phyloP scores from a whole-genome alignment of 1,140 invertebrate species.

The Panagrolaimus sp. region DNA sequence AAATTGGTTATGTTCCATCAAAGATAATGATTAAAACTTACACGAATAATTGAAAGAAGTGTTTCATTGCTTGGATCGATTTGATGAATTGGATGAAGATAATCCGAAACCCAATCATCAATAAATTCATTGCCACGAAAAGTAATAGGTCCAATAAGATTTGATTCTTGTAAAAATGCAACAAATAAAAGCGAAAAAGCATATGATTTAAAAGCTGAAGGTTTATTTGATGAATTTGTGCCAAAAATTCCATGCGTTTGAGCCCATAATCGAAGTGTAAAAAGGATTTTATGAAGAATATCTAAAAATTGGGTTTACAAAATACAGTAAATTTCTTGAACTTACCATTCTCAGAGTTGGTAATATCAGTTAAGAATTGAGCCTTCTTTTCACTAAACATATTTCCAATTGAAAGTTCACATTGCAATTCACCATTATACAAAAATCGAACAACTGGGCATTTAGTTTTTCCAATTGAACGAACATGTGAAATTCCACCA shows the following conservation, averaged over 20 bases:
- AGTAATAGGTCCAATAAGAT: constrained; percentile 19
- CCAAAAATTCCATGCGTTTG: constrained; percentile 26
- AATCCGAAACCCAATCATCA: constrained; percentile 26
- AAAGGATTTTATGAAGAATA: constrained; percentile 31
- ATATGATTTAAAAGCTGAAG: constrained; percentile 39
- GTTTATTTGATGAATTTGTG: constrained; percentile 11
- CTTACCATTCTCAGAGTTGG: neutral
- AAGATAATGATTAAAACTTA: constrained; percentile 7
- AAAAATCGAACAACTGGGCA: neutral
- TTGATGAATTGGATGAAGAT: constrained; percentile 20
- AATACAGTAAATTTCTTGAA: too few relatives aligned
- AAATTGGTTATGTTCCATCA: neutral
- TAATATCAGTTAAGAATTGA: neutral
- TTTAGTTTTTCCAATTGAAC: neutral
- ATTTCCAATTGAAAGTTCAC: constrained; percentile 1
- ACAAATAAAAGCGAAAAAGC: constrained; percentile 36
- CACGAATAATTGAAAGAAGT: constrained; percentile 24
- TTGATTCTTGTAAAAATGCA: constrained; percentile 32
- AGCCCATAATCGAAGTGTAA: constrained; percentile 44
- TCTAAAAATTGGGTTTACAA: constrained; percentile 19
- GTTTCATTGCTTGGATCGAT: constrained; percentile 14
- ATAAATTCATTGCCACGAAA: neutral
- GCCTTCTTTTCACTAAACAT: constrained; percentile 3
- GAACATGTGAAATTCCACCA: too few relatives aligned
- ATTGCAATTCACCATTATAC: neutral